Evolutionary conservation across 1,140 invertebrate genomes (phyloP).

Genomic region (Calycopis cecrops): DNA sequence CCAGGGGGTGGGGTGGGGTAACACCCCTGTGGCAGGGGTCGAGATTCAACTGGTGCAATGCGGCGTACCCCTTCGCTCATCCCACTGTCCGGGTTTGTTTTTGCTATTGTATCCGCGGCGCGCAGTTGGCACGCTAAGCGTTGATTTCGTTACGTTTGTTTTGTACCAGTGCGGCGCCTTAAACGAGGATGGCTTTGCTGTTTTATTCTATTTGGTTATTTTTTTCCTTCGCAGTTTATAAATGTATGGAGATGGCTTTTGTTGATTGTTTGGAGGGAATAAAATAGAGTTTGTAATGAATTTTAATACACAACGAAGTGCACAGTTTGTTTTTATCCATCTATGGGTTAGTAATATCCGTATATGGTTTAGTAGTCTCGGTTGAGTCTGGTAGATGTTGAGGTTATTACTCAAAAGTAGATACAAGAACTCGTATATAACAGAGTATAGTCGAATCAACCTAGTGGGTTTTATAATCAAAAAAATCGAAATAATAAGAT

Average conservation of each 20-base stretch:
- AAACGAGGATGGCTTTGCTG: constrained; percentile 38
- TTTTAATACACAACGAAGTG: no score
- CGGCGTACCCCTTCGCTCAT: constrained; percentile 55
- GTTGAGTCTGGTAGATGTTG: no score
- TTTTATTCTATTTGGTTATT: constrained; percentile 36
- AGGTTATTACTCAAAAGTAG: no score
- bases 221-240: constrained; percentile 24
- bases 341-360: no score
- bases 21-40: constrained; percentile 30
- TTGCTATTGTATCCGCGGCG: constrained; percentile 53
- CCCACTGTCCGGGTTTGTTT: constrained; percentile 53
- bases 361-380: no score
- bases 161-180: constrained; percentile 43
- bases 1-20: constrained; percentile 24
- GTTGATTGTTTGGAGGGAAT: constrained; percentile 27
- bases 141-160: constrained; percentile 59
- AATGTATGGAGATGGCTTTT: constrained; percentile 31
- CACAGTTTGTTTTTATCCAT: no score
- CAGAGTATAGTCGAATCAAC: no score
- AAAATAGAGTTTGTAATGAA: no score
- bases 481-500: no score
- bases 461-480: no score
- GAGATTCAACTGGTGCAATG: constrained; percentile 73
- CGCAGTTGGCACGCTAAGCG: constrained; percentile 51
- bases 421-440: no score